Evolutionary conservation across 1,140 invertebrate genomes (phyloP), one percentile per base, ranked within the genome.

Genomic region (Cyrtorhinus lividipennis): DNA sequence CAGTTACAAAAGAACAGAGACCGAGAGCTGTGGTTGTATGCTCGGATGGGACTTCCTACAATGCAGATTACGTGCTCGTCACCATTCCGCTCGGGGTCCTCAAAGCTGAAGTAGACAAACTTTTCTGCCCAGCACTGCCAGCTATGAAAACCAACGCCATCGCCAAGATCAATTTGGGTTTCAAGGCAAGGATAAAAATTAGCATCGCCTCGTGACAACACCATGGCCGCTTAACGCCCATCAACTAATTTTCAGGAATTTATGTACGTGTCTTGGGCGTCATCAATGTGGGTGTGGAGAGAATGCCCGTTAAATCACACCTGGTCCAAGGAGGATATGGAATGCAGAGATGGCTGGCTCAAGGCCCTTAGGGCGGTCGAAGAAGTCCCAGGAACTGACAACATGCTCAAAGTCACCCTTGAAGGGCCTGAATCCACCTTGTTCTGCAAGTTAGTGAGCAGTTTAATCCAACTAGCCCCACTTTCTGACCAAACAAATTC

Each of bases 1-100:
- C 62, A 30, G 65, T 63, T 45, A 56, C 30, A 30, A 45, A 44
- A 20, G 72, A 18, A 70, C 75, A 45, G 13, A 38, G 45, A 26
- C 64, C 64, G 3, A 20, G 62, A 45, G 65, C 61, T 22, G 22
- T 64, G 18, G 65, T 66, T 1, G 53, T 56, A 20, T 64, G 62
- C 23, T 24, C 44, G 45, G 73, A 76, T 66, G 88, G 87, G 0
- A 80, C 83, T 62, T 81, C 83, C 68, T 81, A 83, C 68, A 76
- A 75, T 45, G 84, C 83, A 1, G 86, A 91, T 72, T 88, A 90
- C 69, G 85, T 92, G 0, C 83, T 94, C 48, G 73, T 88, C 8
- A 92, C 88, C 0, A 75, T 90, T 13, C 86, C 90, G 0, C 75
- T 94, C 13, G 90, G 90, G 1, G 88, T 88, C 48, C 74, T 94